phyloP scores from a whole-genome alignment of 30 jellyfish, hydroid and myxozoan genomes.

The Aurelia aurita complex sp. Pacific region DNA sequence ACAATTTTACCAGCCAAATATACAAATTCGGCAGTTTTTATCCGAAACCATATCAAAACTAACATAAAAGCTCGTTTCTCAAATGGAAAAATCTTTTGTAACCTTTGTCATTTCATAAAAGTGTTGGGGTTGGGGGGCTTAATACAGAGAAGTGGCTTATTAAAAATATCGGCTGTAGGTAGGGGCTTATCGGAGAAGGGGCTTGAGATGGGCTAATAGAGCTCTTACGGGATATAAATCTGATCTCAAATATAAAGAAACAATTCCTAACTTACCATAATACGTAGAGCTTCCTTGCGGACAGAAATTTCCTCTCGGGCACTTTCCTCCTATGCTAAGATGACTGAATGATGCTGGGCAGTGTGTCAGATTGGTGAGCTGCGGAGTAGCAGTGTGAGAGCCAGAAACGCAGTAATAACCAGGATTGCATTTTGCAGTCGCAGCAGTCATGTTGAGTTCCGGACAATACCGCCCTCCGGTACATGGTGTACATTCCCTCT shows the following conservation, averaged over 20 bases:
- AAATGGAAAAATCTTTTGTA: too few species aligned
- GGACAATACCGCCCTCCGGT: conserved; percentile 79
- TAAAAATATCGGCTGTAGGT: too few species aligned
- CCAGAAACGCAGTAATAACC: conserved; percentile 96
- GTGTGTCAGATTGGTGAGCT: conserved; percentile 87
- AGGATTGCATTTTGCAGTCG: conserved; percentile 71
- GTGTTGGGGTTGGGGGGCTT: too few species aligned
- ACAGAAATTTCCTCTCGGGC: conserved; percentile 91
- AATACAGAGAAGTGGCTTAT: too few species aligned
- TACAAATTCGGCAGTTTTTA: too few species aligned
- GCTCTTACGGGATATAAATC: too few species aligned
- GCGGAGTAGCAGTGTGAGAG: conserved; percentile 82
- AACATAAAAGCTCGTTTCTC: too few species aligned
- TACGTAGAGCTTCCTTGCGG: conserved; percentile 79
- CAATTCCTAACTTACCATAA: conserved; percentile 44
- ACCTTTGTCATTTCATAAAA: too few species aligned
- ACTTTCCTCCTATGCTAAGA: conserved; percentile 89
- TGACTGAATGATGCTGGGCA: conserved; percentile 88
- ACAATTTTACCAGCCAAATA: too few species aligned
- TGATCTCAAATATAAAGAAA: background rate
- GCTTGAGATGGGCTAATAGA: too few species aligned
- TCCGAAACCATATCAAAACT: too few species aligned
- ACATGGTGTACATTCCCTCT: conserved; percentile 88
- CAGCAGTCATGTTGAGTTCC: conserved; percentile 52
- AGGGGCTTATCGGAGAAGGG: too few species aligned